Conservation (phyloP, 2,113 vertebrate species). For the Smithornis capensis region DNA sequence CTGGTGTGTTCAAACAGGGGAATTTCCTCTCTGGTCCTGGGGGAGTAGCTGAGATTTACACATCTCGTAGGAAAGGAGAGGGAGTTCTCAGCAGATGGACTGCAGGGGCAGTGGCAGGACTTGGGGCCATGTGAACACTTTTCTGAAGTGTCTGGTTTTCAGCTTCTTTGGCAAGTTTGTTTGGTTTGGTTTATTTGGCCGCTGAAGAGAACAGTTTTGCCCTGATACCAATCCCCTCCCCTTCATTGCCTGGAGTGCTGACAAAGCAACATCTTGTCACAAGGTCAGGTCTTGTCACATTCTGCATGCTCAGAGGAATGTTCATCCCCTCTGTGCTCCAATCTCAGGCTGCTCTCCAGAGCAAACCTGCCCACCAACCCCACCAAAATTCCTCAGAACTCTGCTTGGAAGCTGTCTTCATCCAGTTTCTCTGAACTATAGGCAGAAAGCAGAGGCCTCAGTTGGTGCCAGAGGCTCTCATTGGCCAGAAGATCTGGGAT, state of each 20-base stretch:
- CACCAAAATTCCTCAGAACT: not conserved
- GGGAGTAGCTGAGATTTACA: not conserved
- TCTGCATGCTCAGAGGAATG: not conserved
- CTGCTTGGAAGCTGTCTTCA: not conserved
- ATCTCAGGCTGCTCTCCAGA: not conserved
- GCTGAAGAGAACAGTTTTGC: not conserved
- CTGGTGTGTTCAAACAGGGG: not conserved
- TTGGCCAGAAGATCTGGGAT: not conserved
- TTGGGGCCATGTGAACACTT: not conserved
- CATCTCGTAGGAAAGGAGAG: not conserved
- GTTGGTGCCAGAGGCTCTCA: not conserved
- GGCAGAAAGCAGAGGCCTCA: accelerated
- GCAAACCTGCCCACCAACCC: not conserved
- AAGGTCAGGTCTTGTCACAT: too few species aligned
- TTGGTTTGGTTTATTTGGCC: too few species aligned
- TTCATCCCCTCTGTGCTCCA: accelerated
- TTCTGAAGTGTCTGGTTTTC: not conserved
- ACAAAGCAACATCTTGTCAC: not conserved
- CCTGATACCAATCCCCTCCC: not conserved
- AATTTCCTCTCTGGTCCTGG: constrained; percentile 22
- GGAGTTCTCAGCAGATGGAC: not conserved
- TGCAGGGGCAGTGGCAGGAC: not conserved
- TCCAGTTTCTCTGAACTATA: not conserved
- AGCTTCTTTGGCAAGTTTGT: not conserved
- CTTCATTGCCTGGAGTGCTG: not conserved